Evolutionary conservation across 2,113 vertebrate species (phyloP).

Genomic region (Cairina moschata): DNA sequence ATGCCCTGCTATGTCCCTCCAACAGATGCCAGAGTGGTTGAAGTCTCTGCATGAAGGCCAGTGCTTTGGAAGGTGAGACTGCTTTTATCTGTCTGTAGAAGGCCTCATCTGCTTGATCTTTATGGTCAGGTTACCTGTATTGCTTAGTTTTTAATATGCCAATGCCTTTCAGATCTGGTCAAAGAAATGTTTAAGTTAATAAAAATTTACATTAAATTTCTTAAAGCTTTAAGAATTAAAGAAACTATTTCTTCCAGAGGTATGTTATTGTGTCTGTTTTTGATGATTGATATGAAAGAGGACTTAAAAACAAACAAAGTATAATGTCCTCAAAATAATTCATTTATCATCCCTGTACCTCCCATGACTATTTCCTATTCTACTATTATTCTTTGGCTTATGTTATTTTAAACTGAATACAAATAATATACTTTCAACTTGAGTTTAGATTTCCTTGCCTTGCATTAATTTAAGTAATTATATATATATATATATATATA

Average conservation of each 20-base stretch:
- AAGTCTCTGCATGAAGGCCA: too few relatives aligned
- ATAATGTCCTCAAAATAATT: neutral
- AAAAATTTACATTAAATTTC: neutral
- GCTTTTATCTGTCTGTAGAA: too few relatives aligned
- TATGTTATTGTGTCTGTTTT: neutral
- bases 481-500: too few relatives aligned
- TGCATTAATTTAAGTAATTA: conserved; percentile 1
- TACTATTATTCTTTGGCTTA: neutral
- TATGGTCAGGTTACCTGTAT: too few relatives aligned
- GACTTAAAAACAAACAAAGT: neutral
- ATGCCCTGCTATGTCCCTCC: too few relatives aligned
- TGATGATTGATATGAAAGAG: neutral
- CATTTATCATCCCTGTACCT: neutral
- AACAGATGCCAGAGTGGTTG: too few relatives aligned
- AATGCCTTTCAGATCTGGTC: neutral
- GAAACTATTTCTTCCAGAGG: neutral
- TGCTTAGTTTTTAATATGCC: neutral
- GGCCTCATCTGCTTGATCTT: too few relatives aligned
- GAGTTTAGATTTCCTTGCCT: conserved; percentile 12
- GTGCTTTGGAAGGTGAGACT: too few relatives aligned
- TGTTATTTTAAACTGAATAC: conserved; percentile 33
- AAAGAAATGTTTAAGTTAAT: neutral
- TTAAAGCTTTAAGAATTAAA: neutral
- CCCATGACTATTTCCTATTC: neutral
- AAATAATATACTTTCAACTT: neutral